Base-by-base conservation (phyloP, 1,140 invertebrate genomes). In the Lepidostoma basale region DNA sequence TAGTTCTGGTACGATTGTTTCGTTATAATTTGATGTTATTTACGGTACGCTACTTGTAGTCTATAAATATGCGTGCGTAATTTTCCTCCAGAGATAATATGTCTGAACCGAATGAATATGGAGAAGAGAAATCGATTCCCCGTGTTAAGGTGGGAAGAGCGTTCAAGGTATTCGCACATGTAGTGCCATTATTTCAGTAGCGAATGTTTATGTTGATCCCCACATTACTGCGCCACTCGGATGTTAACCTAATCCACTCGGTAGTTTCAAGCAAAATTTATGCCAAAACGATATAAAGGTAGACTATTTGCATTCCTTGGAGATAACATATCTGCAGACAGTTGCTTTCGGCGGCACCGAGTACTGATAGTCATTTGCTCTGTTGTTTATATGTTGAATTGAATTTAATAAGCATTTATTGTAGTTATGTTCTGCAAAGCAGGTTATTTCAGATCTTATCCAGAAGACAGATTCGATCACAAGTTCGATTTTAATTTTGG, bases 91-190 rank as follows among this genome's bases (percentile, higher is more conserved):
- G n/a, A n/a, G 56, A 59, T 28, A 23, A 44, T 20, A 60, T 4
- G 12, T 60, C 58, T 60, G 33, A 63, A 63, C 20, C 6, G 47
- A 63, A 49, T 26, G 23, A 63, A 47, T 6, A 45, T 28, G 42
- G 28, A 47, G 42, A 59, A 40, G 30, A 20, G 1, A 45, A 63
- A 49, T 63, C 60, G 60, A 63, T 63, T 63, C 28, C 9, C 25
- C 10, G 18, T 9, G 36, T 20, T 42, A 60, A 40, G 33, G 33
- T 22, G 40, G 20, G 40, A 60, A 16, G 14, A 59, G 56, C 39
- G 1, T 25, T 59, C 8, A n/a, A 20, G 56, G 10, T 25, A 22
- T 42, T 59, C 36, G 33, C 33, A 42, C 36, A 59, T 20, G 56
- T 42, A 39, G 3, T 23, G 23, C 36, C 36, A 59, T 40, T 59